Conservation (phyloP, 2,888 invertebrate genomes). For the Diloba caeruleocephala region DNA sequence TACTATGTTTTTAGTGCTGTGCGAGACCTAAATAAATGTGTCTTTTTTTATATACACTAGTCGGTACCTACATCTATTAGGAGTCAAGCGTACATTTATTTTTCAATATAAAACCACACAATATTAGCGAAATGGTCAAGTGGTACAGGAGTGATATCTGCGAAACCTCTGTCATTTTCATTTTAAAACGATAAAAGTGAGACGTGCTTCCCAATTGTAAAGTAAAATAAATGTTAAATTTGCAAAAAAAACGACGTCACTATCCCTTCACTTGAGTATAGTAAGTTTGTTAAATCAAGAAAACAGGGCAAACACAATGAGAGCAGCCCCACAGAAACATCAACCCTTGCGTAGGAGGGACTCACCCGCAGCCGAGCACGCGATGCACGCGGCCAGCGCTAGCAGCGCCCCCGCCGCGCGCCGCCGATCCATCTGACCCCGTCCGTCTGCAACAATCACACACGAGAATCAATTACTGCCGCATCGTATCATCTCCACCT, state of each 20-base stretch:
- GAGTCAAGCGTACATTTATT: no score
- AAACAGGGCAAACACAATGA: conserved; percentile 3
- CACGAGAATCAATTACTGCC: conserved; percentile 66
- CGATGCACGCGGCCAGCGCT: conserved; percentile 86
- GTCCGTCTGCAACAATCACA: conserved; percentile 80
- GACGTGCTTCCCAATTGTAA: no score
- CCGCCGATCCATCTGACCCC: conserved; percentile 87
- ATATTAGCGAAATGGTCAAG: no score
- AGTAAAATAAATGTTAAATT: no score
- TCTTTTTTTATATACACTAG: no score
- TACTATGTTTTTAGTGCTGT: no score
- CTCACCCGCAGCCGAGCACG: conserved; percentile 83
- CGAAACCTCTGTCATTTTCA: no score
- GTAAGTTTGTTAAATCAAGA: conserved; percentile 5
- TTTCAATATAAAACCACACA: no score
- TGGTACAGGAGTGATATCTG: no score
- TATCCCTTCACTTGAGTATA: background rate
- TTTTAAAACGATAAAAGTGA: no score
- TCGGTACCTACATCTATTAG: no score
- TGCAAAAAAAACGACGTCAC: background rate
- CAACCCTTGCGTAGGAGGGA: conserved; percentile 19
- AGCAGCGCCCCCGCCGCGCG: conserved; percentile 87
- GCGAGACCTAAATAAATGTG: no score
- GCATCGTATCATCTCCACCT: conserved; percentile 25
- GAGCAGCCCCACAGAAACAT: conserved; percentile 10